Conservation (phyloP, 2,113 vertebrate genomes). For the Zingel zingel region DNA sequence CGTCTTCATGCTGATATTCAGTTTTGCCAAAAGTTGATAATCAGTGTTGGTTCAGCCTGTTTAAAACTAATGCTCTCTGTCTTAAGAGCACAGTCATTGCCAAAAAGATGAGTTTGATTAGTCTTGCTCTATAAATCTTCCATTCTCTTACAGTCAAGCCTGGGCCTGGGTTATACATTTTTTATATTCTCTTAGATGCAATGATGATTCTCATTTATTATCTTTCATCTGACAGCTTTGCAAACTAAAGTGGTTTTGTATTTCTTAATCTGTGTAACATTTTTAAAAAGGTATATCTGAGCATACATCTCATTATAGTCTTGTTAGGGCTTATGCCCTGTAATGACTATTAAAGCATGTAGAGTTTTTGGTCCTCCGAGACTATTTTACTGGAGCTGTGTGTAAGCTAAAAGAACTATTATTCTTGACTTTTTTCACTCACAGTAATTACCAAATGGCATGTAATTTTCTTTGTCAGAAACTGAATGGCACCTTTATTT, state of each 20-base stretch:
- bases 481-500: conserved; percentile 59
- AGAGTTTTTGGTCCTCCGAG: conserved; percentile 2
- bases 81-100: conserved; percentile 21
- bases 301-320: conserved; percentile 4
- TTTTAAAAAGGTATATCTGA: conserved; percentile 1
- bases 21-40: conserved; percentile 15
- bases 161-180: neutral
- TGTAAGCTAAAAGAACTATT: conserved; percentile 29
- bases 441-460: conserved; percentile 20
- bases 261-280: neutral
- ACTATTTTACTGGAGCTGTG: conserved; percentile 18
- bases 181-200: neutral
- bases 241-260: conserved; percentile 3
- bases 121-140: conserved; percentile 27
- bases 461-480: conserved; percentile 50
- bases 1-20: conserved; percentile 4
- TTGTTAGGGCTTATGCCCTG: neutral
- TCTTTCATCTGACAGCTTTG: neutral
- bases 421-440: conserved; percentile 21
- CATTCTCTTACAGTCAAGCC: conserved; percentile 20
- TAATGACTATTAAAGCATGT: neutral
- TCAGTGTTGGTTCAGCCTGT: conserved; percentile 14
- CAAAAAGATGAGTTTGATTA: conserved; percentile 20
- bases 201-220: conserved; percentile 12
- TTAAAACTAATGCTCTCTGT: conserved; percentile 32